Base-by-base conservation (phyloP, 2,113 vertebrate genomes). In the Scortum barcoo region DNA sequence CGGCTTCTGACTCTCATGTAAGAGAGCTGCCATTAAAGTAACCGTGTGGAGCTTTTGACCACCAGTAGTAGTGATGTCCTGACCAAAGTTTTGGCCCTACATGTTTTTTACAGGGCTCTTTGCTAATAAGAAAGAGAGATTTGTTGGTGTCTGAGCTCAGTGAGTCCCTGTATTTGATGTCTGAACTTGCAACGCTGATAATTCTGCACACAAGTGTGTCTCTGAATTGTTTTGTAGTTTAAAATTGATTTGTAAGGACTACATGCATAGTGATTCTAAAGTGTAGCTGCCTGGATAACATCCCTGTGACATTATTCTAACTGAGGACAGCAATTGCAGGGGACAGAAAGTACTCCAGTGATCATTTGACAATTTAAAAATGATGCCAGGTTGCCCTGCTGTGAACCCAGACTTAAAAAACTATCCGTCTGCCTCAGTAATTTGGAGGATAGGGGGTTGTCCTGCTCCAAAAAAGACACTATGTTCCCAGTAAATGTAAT, bases 401-500 rank as follows among this genome's bases (percentile, higher is more conserved):
- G 62, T 9, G 76, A 76, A 33, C 33, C 28, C 6, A 66, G 54
- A 38, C 53, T 57, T 22, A 16, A 54, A 54, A 80, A 76, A 72
- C 61, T 61, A 8, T 57, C 73, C 26, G 48, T 72, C 66, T 42
- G 20, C 69, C 24, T 61, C 14, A 40, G 19, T 84, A 48, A 65
- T 83, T 40, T 54, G 22, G n/a, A 58, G 14, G 20, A 28, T 46
- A 4, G 16, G 53, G 63, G 61, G 65, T 57, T 26, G 33, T 67
- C 74, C 53, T 80, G 72, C 69, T 81, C 48, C 1, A 3, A 62
- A 44, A 65, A 67, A 72, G 62, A 84, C 88, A 38, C 24, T 0
- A 28, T 62, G 83, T 88, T 81, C 88, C 80, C n/a, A 76, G 33
- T 58, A 36, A 77, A 72, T 76, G 60, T 13, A 44, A 50, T 72